Conservation (phyloP, 1,140 invertebrate species). For the Coenobita brevimanus region DNA sequence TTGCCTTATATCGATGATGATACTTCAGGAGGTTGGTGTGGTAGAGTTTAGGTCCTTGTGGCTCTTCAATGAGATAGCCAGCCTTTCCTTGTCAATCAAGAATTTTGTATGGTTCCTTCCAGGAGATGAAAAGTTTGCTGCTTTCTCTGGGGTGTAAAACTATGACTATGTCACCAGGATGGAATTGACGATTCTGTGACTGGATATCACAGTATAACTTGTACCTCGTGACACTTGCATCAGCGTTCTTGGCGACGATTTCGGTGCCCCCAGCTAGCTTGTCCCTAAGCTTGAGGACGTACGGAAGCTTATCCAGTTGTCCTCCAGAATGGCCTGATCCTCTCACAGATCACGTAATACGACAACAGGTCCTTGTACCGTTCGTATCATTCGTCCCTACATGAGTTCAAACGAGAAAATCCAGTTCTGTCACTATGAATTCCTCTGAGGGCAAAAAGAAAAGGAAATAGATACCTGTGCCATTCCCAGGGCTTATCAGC, state of each 20-base stretch:
- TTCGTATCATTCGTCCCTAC: background rate
- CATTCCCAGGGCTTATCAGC: too few species aligned
- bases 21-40: background rate
- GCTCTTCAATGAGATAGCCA: background rate
- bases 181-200: background rate
- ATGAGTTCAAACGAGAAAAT: background rate
- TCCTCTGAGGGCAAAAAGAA: background rate
- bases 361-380: background rate
- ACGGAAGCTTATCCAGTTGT: background rate
- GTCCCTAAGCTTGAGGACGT: too few species aligned
- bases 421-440: background rate
- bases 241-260: background rate
- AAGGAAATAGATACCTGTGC: background rate
- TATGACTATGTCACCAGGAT: background rate
- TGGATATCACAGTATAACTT: background rate
- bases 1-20: background rate
- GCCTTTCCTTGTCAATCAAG: background rate
- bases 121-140: background rate
- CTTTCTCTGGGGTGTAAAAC: background rate
- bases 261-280: background rate
- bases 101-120: background rate
- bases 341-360: background rate
- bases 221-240: background rate
- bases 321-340: background rate
- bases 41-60: background rate